phyloP scores from a whole-genome alignment of 2,888 invertebrate species.

The Hyposoter dolosus region DNA sequence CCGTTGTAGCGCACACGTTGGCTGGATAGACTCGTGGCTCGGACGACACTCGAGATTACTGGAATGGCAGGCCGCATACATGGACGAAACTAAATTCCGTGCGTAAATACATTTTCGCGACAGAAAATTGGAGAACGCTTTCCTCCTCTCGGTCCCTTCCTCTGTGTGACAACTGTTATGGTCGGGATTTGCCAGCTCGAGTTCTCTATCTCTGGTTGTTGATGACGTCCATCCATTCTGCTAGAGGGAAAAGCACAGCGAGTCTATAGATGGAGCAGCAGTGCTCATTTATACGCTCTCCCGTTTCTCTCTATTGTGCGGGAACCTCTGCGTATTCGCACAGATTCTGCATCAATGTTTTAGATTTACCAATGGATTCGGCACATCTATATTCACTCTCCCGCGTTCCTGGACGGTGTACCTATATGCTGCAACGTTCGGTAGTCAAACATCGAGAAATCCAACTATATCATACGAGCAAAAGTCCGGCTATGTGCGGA shows the following conservation, averaged over 20 bases:
- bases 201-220: constrained; percentile 8
- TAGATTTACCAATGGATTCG: constrained; percentile 9
- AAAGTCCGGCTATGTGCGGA: not conserved
- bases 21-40: not conserved
- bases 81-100: constrained; percentile 43
- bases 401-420: not conserved
- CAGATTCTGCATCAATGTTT: constrained; percentile 21
- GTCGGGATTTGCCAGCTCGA: not conserved
- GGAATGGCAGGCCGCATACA: constrained; percentile 32
- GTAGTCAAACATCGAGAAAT: constrained; percentile 21
- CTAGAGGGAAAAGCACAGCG: constrained; percentile 10
- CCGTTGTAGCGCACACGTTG: not conserved
- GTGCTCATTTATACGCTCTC: constrained; percentile 1
- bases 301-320: constrained; percentile 12
- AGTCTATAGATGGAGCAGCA: not conserved
- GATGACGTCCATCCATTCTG: constrained; percentile 16
- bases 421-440: not conserved
- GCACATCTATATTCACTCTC: not conserved
- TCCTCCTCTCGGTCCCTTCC: constrained; percentile 1
- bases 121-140: constrained; percentile 52
- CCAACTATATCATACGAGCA: not conserved
- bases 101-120: constrained; percentile 43
- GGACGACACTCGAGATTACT: constrained; percentile 39
- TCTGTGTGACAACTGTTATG: not conserved
- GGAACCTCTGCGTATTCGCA: not conserved